Percentiles rank a stretch among this genome's conserved stretches.
phyloP scores from a whole-genome alignment of 2,888 invertebrate species.

The Drosophila macrospina region DNA sequence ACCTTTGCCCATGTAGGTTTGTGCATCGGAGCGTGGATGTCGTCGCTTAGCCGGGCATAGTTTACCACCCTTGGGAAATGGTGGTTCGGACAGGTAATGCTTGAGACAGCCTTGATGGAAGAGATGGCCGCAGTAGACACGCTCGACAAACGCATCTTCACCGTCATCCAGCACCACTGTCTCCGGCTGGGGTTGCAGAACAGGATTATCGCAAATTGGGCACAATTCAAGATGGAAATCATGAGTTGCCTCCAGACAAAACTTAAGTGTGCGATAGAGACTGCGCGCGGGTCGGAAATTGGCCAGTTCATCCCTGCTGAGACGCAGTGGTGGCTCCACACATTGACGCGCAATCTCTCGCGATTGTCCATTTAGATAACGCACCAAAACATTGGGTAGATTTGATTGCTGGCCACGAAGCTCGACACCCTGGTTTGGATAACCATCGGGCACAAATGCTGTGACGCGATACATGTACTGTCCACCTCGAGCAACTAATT shows the following conservation, averaged over 20 bases:
- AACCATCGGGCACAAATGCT: conserved; percentile 88
- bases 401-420: conserved; percentile 88
- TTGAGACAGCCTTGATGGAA: conserved; percentile 90
- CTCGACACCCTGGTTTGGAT: conserved; percentile 86
- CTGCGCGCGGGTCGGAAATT: conserved; percentile 89
- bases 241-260: conserved; percentile 88
- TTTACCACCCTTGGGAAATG: conserved; percentile 90
- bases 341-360: conserved; percentile 89
- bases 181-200: conserved; percentile 87
- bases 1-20: conserved; percentile 72
- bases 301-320: conserved; percentile 85
- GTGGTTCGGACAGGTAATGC: conserved; percentile 89
- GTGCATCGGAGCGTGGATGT: conserved; percentile 84
- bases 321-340: conserved; percentile 89
- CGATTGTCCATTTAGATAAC: conserved; percentile 88
- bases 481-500: conserved; percentile 87
- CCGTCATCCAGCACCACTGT: conserved; percentile 87
- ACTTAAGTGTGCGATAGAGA: conserved; percentile 87
- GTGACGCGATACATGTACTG: conserved; percentile 88
- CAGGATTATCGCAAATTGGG: conserved; percentile 87
- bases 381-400: conserved; percentile 88
- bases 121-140: conserved; percentile 90
- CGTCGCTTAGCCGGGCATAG: conserved; percentile 87
- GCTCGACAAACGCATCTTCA: conserved; percentile 88
- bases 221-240: conserved; percentile 88